Percentiles rank a stretch among this genome's conserved stretches.
These are phyloP conservation scores for Phalangium opilio DNA, from an alignment of 2,888 invertebrate species.

Conservation along the genomic window DNA sequence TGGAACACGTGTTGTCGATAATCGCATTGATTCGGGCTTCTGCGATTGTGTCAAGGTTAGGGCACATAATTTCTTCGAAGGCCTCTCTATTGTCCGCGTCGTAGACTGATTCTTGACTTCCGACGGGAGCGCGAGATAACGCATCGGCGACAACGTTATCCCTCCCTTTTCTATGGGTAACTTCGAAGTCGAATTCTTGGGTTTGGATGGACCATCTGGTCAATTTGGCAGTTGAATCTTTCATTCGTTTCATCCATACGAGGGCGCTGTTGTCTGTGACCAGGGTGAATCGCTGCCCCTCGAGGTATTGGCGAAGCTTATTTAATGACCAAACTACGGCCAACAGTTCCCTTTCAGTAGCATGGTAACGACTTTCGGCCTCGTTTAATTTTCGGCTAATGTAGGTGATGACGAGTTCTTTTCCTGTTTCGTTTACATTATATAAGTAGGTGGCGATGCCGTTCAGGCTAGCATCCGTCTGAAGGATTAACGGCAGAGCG, in stretches of 20 bases:
- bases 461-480: neutral
- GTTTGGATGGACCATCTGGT: neutral
- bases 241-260: neutral
- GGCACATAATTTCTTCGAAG: too few species aligned
- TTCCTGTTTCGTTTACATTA: neutral
- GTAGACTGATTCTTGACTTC: too few species aligned
- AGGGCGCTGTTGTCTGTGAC: neutral
- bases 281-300: neutral
- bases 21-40: too few species aligned
- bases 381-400: neutral
- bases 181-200: neutral
- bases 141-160: too few species aligned
- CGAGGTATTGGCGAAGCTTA: neutral
- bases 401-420: neutral
- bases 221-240: neutral
- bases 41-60: too few species aligned
- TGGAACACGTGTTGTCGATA: too few species aligned
- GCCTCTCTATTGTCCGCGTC: too few species aligned
- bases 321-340: neutral
- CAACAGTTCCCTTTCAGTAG: neutral
- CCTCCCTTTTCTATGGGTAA: neutral
- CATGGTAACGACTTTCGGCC: neutral
- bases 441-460: neutral
- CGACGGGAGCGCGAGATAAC: too few species aligned
- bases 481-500: neutral